Percentiles rank a stretch among this genome's conserved stretches.
Conservation (phyloP, 2,888 invertebrate species). For the Agrotis segetum region DNA sequence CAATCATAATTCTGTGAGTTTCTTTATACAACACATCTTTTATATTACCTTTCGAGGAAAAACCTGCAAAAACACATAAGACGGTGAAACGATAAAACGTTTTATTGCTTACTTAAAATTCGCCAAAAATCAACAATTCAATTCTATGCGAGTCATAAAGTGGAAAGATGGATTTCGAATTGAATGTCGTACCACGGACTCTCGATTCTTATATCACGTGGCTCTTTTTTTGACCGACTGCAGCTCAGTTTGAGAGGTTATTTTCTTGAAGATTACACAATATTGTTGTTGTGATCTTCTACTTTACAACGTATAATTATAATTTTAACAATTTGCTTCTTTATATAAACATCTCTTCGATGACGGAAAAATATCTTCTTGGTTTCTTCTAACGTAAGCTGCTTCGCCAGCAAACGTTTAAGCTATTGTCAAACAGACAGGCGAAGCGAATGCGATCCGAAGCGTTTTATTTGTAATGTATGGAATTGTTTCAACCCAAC, state of each 20-base stretch:
- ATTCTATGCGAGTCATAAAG: constrained; percentile 83
- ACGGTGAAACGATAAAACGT: constrained; percentile 74
- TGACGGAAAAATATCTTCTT: not conserved
- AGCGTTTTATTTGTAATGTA: no score
- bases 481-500: no score
- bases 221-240: no score
- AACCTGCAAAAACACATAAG: constrained; percentile 50
- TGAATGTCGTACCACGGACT: constrained; percentile 60
- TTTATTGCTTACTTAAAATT: constrained; percentile 84
- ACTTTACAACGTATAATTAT: no score
- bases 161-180: constrained; percentile 80
- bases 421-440: no score
- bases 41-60: constrained; percentile 32
- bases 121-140: constrained; percentile 86
- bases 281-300: no score
- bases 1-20: constrained; percentile 10
- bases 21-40: constrained; percentile 15
- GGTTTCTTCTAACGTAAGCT: no score
- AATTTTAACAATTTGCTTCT: not conserved
- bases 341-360: not conserved
- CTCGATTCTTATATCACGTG: constrained; percentile 27
- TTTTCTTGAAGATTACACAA: not conserved
- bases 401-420: no score
- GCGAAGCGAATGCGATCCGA: no score
- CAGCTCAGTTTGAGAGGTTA: no score